Conservation (phyloP, 2,888 invertebrate genomes). For the Catotricha subobsoleta region DNA sequence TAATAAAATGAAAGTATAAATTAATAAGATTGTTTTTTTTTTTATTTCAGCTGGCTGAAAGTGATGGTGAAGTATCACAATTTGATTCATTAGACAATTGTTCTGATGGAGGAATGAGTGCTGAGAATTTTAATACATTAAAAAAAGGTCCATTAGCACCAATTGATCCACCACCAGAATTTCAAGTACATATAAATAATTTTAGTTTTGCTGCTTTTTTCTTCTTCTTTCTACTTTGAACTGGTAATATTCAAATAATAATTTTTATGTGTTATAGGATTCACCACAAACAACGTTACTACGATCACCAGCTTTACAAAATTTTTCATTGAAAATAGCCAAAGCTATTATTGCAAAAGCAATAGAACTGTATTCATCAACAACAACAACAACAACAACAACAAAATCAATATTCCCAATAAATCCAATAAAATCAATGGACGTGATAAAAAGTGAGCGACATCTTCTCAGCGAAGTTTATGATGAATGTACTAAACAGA, state of each 20-base stretch:
- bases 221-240: not conserved
- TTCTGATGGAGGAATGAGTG: slow-evolving; percentile 58
- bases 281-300: slow-evolving; percentile 27
- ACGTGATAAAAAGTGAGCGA: not conserved
- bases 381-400: not conserved
- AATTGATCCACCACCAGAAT: slow-evolving; percentile 72
- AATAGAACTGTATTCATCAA: slow-evolving; percentile 8
- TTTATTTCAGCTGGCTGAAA: slow-evolving; percentile 49
- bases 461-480: not conserved
- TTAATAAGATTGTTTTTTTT: not conserved
- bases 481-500: not conserved
- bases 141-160: slow-evolving; percentile 57
- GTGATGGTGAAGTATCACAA: slow-evolving; percentile 67
- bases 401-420: not conserved
- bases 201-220: not conserved
- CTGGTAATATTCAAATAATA: too few species aligned
- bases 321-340: slow-evolving; percentile 12
- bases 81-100: slow-evolving; percentile 55
- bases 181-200: slow-evolving; percentile 38
- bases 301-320: slow-evolving; percentile 17
- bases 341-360: slow-evolving; percentile 14
- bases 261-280: slow-evolving; percentile 16
- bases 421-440: slow-evolving; percentile 1
- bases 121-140: slow-evolving; percentile 64
- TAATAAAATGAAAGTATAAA: not conserved